A percentile compares a stretch with the other conserved stretches of the same genome.
Conservation (phyloP, 2,888 invertebrate genomes). For the Cancer borealis region DNA sequence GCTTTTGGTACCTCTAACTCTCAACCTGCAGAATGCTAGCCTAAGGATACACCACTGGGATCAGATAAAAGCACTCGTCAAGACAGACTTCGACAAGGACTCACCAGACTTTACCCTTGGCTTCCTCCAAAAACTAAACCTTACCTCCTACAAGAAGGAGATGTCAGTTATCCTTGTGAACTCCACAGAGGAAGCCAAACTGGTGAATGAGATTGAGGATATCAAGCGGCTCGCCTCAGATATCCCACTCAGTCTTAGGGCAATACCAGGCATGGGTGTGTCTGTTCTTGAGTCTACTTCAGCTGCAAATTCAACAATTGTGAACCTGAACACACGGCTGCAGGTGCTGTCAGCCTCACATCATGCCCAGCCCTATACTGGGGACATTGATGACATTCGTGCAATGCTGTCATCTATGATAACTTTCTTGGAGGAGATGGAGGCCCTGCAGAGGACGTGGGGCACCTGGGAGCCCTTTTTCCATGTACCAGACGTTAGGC, state of each 20-base stretch:
- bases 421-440: constrained; percentile 57
- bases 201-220: constrained; percentile 63
- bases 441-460: constrained; percentile 70
- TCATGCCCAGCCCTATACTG: constrained; percentile 62
- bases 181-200: constrained; percentile 68
- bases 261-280: constrained; percentile 60
- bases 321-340: constrained; percentile 63
- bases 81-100: constrained; percentile 66
- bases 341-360: constrained; percentile 67
- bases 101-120: constrained; percentile 70
- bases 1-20: constrained; percentile 69
- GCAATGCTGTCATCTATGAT: constrained; percentile 63
- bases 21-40: constrained; percentile 72
- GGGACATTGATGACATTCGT: constrained; percentile 57
- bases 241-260: constrained; percentile 54
- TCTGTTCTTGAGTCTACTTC: constrained; percentile 64
- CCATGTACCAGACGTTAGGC: constrained; percentile 70
- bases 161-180: constrained; percentile 68
- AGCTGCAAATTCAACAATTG: constrained; percentile 60
- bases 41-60: constrained; percentile 74
- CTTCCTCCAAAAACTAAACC: constrained; percentile 69
- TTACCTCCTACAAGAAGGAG: constrained; percentile 71
- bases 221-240: constrained; percentile 64
- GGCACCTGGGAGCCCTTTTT: constrained; percentile 72
- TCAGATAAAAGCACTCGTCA: constrained; percentile 64